Conservation (phyloP, 2,888 invertebrate species). For the Thymelicus sylvestris region DNA sequence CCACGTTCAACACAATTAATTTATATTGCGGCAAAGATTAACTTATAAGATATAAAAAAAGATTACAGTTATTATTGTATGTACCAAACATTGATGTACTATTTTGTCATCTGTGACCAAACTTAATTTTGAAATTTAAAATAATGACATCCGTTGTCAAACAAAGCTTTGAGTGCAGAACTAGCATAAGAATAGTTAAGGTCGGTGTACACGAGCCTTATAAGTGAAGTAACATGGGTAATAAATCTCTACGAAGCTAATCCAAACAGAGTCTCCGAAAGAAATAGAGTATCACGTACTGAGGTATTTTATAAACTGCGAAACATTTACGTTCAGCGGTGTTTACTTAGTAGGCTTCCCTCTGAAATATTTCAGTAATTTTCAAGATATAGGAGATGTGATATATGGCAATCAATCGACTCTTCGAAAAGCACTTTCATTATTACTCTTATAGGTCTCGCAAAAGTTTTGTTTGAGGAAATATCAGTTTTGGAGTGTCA, state of each 20-base stretch:
- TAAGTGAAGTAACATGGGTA: constrained; percentile 43
- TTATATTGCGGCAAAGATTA: too few species aligned
- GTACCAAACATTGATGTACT: too few species aligned
- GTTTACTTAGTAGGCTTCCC: constrained; percentile 36
- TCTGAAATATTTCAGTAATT: constrained; percentile 5
- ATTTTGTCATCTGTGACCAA: too few species aligned
- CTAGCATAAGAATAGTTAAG: neutral
- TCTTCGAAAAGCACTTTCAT: neutral
- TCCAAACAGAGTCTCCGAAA: constrained; percentile 56
- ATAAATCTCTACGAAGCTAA: constrained; percentile 67
- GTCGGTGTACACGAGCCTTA: constrained; percentile 39
- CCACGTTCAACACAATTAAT: too few species aligned
- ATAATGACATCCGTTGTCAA: too few species aligned
- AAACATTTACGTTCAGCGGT: constrained; percentile 58
- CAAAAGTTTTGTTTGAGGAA: too few species aligned
- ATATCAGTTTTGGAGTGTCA: too few species aligned
- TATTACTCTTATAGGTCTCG: neutral
- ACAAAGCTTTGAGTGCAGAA: neutral
- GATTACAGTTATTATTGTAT: too few species aligned
- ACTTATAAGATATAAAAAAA: too few species aligned
- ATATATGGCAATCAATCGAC: neutral
- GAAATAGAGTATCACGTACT: constrained; percentile 60
- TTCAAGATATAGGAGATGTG: neutral
- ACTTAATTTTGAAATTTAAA: too few species aligned
- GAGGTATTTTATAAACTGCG: constrained; percentile 62